Base-by-base conservation (phyloP, 35 echinoderm and acorn worm species). In the Amphiura filiformis region DNA sequence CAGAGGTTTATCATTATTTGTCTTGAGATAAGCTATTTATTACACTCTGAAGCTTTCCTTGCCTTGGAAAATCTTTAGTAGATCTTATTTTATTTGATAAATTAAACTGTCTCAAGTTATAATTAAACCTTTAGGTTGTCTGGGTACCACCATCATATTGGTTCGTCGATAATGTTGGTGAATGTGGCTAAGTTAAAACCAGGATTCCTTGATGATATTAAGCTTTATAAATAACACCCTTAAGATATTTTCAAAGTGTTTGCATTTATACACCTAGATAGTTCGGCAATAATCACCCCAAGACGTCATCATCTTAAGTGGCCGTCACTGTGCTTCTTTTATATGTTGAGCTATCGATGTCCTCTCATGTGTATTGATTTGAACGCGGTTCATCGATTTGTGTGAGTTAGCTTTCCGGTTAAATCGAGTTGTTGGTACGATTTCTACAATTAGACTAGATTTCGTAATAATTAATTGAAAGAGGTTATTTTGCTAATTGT, bases 51-150 rank as follows among this genome's bases (percentile, higher is more conserved):
- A n/a, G n/a, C n/a, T n/a, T n/a, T n/a, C n/a, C n/a, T n/a, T n/a
- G n/a, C n/a, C n/a, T n/a, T n/a, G n/a, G n/a, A n/a, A n/a, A n/a
- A n/a, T n/a, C n/a, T n/a, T n/a, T n/a, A n/a, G n/a, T n/a, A n/a
- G n/a, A n/a, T n/a, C n/a, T n/a, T n/a, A n/a, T n/a, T 70, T 70
- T 70, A 70, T 70, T 70, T 70, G 61, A 70, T 23, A 70, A 70
- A 70, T 70, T 70, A 70, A 70, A 70, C 61, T 30, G 28, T 70
- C 61, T 70, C 61, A 70, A 30, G 7, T 11, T 70, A 70, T 70
- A 70, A 70, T 70, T 70, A 70, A 70, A 70, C 61, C 61, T 70
- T n/a, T 18, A 70, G 61, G 61, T 70, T 70, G 61, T 70, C 11
- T 70, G 9, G n/a, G n/a, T n/a, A 11, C 7, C 28, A 26, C 61